Evolutionary conservation across 2,113 vertebrate genomes (phyloP).

Genomic region (Megaceryle maxima): DNA sequence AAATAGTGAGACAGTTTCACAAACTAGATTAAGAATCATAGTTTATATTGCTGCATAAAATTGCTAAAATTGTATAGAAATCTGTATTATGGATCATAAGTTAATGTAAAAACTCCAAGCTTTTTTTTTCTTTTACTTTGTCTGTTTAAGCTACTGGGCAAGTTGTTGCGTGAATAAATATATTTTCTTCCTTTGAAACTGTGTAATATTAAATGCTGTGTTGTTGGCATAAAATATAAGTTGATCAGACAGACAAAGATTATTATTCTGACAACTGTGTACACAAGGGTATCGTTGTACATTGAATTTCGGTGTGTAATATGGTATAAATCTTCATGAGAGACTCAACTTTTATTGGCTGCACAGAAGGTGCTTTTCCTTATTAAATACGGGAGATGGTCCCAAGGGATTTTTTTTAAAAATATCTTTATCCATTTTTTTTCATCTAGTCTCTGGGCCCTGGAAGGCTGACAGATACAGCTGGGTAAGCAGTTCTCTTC

Average conservation of each 20-base stretch:
- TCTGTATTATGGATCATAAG: not conserved
- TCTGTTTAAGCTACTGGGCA: slow-evolving; percentile 43
- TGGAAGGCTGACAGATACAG: not conserved
- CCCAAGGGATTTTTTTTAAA: slow-evolving; percentile 7
- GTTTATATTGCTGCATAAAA: slow-evolving; percentile 25
- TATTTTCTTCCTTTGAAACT: slow-evolving; percentile 49
- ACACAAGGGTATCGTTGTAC: slow-evolving; percentile 57
- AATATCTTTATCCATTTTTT: slow-evolving; percentile 64
- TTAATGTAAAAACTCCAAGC: slow-evolving; percentile 25
- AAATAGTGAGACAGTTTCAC: slow-evolving; percentile 17
- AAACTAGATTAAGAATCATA: slow-evolving; percentile 45
- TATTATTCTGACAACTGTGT: slow-evolving; percentile 71
- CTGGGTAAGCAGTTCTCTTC: not conserved
- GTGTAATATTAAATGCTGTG: slow-evolving; percentile 63
- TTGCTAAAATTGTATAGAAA: not conserved
- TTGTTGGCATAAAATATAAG: slow-evolving; percentile 71
- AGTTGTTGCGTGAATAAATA: slow-evolving; percentile 52
- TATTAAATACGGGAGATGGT: slow-evolving; percentile 60
- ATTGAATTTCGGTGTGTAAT: slow-evolving; percentile 67
- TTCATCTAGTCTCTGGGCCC: not conserved
- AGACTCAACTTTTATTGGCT: slow-evolving; percentile 67
- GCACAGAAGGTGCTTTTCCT: slow-evolving; percentile 70
- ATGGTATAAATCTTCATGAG: slow-evolving; percentile 71
- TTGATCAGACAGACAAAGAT: slow-evolving; percentile 71
- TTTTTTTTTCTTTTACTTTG: slow-evolving; percentile 8